Conservation (phyloP, 2,888 invertebrate species). For the Rhogogaster chlorosoma region DNA sequence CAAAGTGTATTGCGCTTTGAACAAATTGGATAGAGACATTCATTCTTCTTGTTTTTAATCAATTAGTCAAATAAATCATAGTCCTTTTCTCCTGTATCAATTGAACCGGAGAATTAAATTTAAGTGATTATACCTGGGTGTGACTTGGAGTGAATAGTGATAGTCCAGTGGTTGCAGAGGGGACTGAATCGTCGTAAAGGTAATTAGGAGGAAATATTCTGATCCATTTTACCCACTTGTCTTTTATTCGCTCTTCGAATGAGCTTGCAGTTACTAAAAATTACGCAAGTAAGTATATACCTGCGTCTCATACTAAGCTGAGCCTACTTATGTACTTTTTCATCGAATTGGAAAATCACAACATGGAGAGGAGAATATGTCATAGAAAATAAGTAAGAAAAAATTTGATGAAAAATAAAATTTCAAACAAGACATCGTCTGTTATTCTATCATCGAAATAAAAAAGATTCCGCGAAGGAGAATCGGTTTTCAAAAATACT, state of each 20-base stretch:
- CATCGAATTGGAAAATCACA: no score
- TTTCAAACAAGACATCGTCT: no score
- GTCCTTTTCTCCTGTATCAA: not conserved
- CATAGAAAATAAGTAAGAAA: no score
- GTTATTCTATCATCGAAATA: no score
- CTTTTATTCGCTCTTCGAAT: not conserved
- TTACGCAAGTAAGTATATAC: not conserved
- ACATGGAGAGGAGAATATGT: no score
- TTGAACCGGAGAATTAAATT: not conserved
- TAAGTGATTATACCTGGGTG: slow-evolving; percentile 17
- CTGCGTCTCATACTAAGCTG: no score
- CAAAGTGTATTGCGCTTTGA: not conserved
- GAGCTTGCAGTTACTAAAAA: not conserved
- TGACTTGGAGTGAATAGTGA: slow-evolving; percentile 1
- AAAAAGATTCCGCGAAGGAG: no score
- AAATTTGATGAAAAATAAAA: no score
- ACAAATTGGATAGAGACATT: not conserved
- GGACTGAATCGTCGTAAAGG: not conserved
- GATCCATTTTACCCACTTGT: not conserved
- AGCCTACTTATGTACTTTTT: no score
- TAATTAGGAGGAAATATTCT: not conserved
- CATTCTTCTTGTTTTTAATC: not conserved
- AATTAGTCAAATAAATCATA: not conserved
- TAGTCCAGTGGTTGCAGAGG: not conserved
- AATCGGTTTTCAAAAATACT: no score